Base-by-base conservation (phyloP, 2,797 vertebrate species). In the Psittacula derbiana region DNA sequence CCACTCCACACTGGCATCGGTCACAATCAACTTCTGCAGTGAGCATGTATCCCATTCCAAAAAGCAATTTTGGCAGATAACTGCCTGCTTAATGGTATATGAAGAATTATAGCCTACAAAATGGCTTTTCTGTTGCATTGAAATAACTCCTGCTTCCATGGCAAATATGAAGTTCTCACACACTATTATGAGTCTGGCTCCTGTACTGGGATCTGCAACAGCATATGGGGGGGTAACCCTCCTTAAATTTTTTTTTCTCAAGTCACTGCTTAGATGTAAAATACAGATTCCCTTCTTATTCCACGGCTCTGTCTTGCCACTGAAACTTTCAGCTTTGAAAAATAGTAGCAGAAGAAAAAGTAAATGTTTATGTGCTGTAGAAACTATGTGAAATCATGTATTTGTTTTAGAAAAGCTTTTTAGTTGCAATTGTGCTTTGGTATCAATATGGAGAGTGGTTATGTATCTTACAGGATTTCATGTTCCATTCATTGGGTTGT, bases 21-120 rank as follows among this genome's bases (percentile, higher is more conserved):
- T 90, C 69, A 57, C 36, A 44, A 17, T 65, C 15, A 87, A 36
- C 38, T 70, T 41, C 44, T 85, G 41, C 46, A 64, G 23, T 52
- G 44, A 75, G 12, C 30, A 25, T 38, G 11, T 61, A 46, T 78
- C 41, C 49, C 6, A 5, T 66, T 93, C 62, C 58, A 72, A 72
- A 92, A 84, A 69, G n/a, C 31, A n/a, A 4, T 87, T 82, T 76
- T 57, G 79, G 55, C 66, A 88, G 62, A 44, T 74, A 38, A 11
- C 82, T 90, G n/a, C 33, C 33, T 80, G n/a, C n/a, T 74, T 80
- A 66, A 43, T 20, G 41, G 11, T 70, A 4, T 43, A 44, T 2
- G 5, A 89, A 62, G 43, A 85, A 72, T 16, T 21, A 72, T 53
- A 76, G 11, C 27, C 41, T 70, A 8, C 31, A 65, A 64, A 61